Percentiles rank a stretch among this genome's conserved stretches.
Evolutionary conservation across 2,113 vertebrate genomes (phyloP).

Genomic region (Pseudolaguvia tuberculata): DNA sequence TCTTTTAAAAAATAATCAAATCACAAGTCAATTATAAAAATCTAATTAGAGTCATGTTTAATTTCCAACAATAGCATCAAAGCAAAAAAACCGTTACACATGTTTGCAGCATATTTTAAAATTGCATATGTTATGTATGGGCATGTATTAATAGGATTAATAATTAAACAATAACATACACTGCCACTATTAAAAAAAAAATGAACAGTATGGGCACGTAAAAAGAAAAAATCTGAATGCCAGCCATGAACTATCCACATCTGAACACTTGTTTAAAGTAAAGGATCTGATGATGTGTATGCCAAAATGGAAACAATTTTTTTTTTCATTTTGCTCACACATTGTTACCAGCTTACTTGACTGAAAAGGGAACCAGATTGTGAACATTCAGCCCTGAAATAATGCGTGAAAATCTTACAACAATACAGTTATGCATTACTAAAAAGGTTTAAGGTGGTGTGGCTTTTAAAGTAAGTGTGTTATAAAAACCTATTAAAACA

Average conservation of each 20-base stretch:
- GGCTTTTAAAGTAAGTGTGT: conserved; percentile 52
- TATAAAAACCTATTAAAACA: conserved; percentile 44
- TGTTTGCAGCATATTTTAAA: background rate
- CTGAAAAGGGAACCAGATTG: background rate
- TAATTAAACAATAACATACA: background rate
- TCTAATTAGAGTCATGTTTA: too few species aligned
- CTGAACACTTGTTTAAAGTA: background rate
- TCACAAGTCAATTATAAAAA: too few species aligned
- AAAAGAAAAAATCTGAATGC: background rate
- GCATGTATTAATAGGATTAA: background rate
- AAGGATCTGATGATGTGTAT: background rate
- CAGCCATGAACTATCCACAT: background rate
- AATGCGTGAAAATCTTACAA: conserved; percentile 35
- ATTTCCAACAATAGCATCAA: too few species aligned
- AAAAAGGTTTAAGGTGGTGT: conserved; percentile 15
- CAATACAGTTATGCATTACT: conserved; percentile 20
- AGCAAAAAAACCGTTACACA: too few species aligned
- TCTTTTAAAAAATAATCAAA: background rate
- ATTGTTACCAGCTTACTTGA: background rate
- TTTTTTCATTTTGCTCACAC: background rate
- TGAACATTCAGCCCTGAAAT: background rate
- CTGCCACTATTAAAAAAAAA: background rate
- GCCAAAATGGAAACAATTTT: background rate
- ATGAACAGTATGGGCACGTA: background rate
- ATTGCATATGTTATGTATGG: too few species aligned